These are phyloP conservation scores for Yponomeuta cagnagella DNA, from an alignment of 2,888 invertebrate species.

Conservation along the genomic window DNA sequence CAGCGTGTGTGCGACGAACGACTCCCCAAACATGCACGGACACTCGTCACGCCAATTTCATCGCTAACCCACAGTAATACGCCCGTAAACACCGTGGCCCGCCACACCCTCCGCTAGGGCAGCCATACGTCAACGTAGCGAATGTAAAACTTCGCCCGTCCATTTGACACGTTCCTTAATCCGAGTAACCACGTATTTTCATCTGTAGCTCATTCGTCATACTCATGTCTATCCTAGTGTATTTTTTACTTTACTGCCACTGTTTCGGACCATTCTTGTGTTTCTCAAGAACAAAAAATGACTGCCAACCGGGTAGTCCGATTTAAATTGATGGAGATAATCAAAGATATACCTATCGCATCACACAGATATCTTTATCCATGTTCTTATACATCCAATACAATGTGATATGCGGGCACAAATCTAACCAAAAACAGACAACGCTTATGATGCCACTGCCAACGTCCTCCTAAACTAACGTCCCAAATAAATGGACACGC, in stretches of 20 bases:
- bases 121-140: background rate
- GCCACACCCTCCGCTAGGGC: constrained; percentile 48
- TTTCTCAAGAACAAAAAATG: too few relatives aligned
- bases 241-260: too few relatives aligned
- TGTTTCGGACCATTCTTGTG: too few relatives aligned
- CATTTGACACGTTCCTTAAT: background rate
- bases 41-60: constrained; percentile 34
- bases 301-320: too few relatives aligned
- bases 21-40: constrained; percentile 23
- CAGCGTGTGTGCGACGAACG: constrained; percentile 50
- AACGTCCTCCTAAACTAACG: background rate
- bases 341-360: too few relatives aligned
- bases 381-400: too few relatives aligned
- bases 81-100: constrained; percentile 42
- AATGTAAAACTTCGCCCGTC: background rate
- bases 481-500: background rate
- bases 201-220: background rate
- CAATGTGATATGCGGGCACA: too few relatives aligned
- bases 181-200: background rate
- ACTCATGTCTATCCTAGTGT: too few relatives aligned
- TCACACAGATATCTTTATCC: too few relatives aligned
- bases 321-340: too few relatives aligned
- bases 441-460: background rate
- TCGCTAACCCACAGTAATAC: constrained; percentile 37
- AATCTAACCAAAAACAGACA: background rate